These are phyloP conservation scores for Zelleria hepariella DNA, from an alignment of 2,888 invertebrate species.

Conservation along the genomic window DNA sequence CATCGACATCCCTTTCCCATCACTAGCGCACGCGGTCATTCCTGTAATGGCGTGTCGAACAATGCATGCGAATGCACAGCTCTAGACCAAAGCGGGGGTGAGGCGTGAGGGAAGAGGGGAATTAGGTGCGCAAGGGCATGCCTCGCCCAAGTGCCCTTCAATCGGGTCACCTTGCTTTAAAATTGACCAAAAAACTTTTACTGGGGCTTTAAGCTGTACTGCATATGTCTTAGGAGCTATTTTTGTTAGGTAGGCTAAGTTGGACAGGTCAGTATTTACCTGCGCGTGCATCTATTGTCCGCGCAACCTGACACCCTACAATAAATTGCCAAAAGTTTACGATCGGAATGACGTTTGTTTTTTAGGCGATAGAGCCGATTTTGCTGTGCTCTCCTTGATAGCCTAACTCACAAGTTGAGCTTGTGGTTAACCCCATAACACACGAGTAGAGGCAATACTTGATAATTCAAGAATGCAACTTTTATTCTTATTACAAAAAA, in stretches of 20 bases:
- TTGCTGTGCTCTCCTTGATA: neutral
- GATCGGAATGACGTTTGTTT: neutral
- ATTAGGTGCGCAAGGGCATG: conserved; percentile 49
- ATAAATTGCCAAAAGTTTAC: neutral
- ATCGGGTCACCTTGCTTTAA: conserved; percentile 55
- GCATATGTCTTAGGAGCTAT: neutral
- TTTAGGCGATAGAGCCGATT: neutral
- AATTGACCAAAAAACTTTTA: neutral
- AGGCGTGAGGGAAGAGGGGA: conserved; percentile 27
- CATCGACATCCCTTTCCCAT: conserved; percentile 21
- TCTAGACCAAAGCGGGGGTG: conserved; percentile 8
- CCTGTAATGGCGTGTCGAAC: conserved; percentile 58
- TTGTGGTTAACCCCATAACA: neutral
- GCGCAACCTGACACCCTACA: conserved; percentile 48
- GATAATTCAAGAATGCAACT: too few species aligned
- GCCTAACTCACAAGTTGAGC: neutral
- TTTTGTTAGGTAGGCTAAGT: neutral
- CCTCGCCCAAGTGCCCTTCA: conserved; percentile 53
- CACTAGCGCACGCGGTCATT: conserved; percentile 41
- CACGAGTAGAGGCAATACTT: too few species aligned
- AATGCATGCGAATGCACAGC: conserved; percentile 45
- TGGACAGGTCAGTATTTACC: conserved; percentile 32
- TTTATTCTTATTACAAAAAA: too few species aligned
- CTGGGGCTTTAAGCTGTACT: neutral
- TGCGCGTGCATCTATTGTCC: conserved; percentile 64